Evolutionary conservation across 2,888 invertebrate genomes (phyloP).

Genomic region (Aproaerema taeniolella): DNA sequence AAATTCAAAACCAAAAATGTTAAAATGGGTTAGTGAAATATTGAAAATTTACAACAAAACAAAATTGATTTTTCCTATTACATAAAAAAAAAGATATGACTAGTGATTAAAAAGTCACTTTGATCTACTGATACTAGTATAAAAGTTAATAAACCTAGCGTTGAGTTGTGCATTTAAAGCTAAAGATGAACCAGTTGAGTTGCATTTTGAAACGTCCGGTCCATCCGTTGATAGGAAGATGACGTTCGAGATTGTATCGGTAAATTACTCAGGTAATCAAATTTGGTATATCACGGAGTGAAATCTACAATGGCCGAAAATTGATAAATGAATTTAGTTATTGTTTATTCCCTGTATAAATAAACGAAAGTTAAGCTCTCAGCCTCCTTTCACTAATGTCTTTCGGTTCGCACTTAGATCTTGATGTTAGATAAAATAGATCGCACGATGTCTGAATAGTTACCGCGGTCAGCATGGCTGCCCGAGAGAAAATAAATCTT

Average conservation of each 20-base stretch:
- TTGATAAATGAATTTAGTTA: slow-evolving; percentile 62
- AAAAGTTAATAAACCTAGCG: too few species aligned
- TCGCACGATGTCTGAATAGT: slow-evolving; percentile 62
- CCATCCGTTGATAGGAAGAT: slow-evolving; percentile 8
- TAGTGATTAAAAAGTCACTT: too few species aligned
- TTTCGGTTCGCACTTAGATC: slow-evolving; percentile 64
- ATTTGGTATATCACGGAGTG: slow-evolving; percentile 48
- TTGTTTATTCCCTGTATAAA: slow-evolving; percentile 67
- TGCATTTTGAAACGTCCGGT: too few species aligned
- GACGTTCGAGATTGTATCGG: slow-evolving; percentile 31
- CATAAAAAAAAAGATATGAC: too few species aligned
- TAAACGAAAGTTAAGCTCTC: slow-evolving; percentile 62
- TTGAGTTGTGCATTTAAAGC: too few species aligned
- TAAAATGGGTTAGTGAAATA: too few species aligned
- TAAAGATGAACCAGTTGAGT: too few species aligned
- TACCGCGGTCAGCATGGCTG: slow-evolving; percentile 55
- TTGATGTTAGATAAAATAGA: slow-evolving; percentile 69
- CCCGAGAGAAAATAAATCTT: slow-evolving; percentile 69
- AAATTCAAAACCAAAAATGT: too few species aligned
- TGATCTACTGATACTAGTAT: too few species aligned
- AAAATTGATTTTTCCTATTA: too few species aligned
- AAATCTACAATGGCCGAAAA: slow-evolving; percentile 50
- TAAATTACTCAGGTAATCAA: slow-evolving; percentile 43
- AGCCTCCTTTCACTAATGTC: slow-evolving; percentile 71
- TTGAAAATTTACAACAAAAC: too few species aligned